Evolutionary conservation across 2,888 invertebrate genomes (phyloP), one percentile per base, ranked within the genome.

Genomic region (Eristalis tenax): DNA sequence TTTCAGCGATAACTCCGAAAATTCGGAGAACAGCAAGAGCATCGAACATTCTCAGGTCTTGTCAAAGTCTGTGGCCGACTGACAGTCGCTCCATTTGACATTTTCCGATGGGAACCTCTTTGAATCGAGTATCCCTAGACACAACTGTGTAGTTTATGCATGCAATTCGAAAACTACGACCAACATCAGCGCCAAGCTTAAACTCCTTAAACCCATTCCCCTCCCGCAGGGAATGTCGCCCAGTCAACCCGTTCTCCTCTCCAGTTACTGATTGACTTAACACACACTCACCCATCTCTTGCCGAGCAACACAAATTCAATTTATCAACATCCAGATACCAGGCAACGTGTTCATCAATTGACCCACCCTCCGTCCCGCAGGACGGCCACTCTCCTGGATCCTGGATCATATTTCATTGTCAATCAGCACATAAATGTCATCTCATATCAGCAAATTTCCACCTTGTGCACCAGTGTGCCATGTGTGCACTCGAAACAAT

Each of bases 341-440:
- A 71, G 65, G 61, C 61, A 81, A 59, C 75, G 81, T 71, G 81
- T 81, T 85, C 82, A 82, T 86, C 74, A 82, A 77, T 82, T 74
- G 68, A 78, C 82, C 82, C 77, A 61, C 69, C n/a, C 50, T 8
- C 26, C 59, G 15, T 11, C 68, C 56, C 26, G 50, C 32, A 35
- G 64, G 68, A 68, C n/a, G 26, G 26, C 13, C 13, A 26, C 32
- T n/a, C 18, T 13, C 18, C 15, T 4, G 57, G 10, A 76, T 75
- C 76, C 68, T 73, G 81, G 83, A 79, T 83, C 86, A 86, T 83
- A 86, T 86, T 86, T 86, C 86, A 86, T 86, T 86, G 86, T 86
- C 86, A 86, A 86, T 86, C 86, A 86, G 65, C 86, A 71, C 83
- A 86, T 86, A 86, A 86, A 86, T 86, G 86, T 86, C 86, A 86